These are phyloP conservation scores for Euura saliciscinereae DNA, from an alignment of 1,140 invertebrate species.

Conservation along the genomic window DNA sequence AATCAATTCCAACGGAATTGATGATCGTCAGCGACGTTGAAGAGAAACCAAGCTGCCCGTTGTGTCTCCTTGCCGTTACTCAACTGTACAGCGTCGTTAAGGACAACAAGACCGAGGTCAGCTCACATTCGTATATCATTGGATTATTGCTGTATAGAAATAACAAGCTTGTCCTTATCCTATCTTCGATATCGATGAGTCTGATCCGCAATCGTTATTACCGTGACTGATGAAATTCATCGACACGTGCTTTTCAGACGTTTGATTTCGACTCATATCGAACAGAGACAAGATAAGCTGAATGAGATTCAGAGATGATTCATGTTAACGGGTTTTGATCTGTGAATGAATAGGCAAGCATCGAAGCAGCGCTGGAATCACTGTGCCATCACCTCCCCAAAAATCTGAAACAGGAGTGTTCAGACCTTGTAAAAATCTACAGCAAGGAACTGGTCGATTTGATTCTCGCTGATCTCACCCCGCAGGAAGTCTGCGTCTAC, in stretches of 20 bases:
- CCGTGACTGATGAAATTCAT: no score
- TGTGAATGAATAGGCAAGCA: constrained; percentile 63
- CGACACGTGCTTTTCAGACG: no score
- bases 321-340: no score
- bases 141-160: not conserved
- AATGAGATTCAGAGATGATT: no score
- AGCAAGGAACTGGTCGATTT: constrained; percentile 77
- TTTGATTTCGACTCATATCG: no score
- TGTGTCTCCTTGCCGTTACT: constrained; percentile 81
- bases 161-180: not conserved
- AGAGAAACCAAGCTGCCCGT: constrained; percentile 72
- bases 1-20: constrained; percentile 53
- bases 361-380: constrained; percentile 72
- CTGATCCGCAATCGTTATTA: no score
- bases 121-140: constrained; percentile 12
- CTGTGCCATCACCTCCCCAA: constrained; percentile 74
- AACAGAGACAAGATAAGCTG: no score
- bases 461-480: constrained; percentile 75
- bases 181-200: not conserved
- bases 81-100: constrained; percentile 72
- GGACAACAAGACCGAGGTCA: constrained; percentile 74
- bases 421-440: constrained; percentile 78
- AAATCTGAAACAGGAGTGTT: constrained; percentile 70
- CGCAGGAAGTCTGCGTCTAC: constrained; percentile 79
- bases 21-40: constrained; percentile 60